phyloP scores from a whole-genome alignment of 1,140 invertebrate species.

The Calliopsis andreniformis region DNA sequence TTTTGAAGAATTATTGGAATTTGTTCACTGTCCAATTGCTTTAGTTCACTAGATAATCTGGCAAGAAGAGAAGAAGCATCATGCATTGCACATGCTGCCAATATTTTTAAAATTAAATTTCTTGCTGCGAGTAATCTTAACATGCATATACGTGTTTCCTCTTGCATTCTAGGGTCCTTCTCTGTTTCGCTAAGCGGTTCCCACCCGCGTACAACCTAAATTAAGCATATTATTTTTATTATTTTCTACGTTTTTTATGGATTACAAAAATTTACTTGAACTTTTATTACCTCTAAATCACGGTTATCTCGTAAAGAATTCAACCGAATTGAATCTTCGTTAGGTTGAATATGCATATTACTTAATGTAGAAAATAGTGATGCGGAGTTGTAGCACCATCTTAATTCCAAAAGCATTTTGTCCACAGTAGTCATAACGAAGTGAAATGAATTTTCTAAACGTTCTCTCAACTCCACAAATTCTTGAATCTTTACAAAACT shows the following conservation, averaged over 20 bases:
- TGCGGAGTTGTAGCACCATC: constrained; percentile 79
- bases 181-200: constrained; percentile 70
- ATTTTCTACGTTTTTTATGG: neutral
- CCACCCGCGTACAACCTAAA: constrained; percentile 76
- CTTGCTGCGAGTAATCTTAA: constrained; percentile 71
- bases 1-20: constrained; percentile 71
- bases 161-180: constrained; percentile 70
- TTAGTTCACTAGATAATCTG: constrained; percentile 69
- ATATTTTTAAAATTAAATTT: constrained; percentile 75
- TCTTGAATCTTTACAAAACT: constrained; percentile 96
- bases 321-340: constrained; percentile 82
- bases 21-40: constrained; percentile 66
- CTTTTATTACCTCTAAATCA: constrained; percentile 79
- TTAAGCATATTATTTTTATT: neutral
- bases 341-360: constrained; percentile 83
- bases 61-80: constrained; percentile 68
- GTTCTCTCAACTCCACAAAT: constrained; percentile 92
- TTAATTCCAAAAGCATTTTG: constrained; percentile 89
- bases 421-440: constrained; percentile 89
- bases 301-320: constrained; percentile 83
- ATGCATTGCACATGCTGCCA: constrained; percentile 69
- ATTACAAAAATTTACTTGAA: neutral
- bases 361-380: constrained; percentile 70
- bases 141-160: constrained; percentile 77
- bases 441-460: constrained; percentile 92